Evolutionary conservation across 2,888 invertebrate genomes (phyloP).

Genomic region (Agrotis exclamationis): DNA sequence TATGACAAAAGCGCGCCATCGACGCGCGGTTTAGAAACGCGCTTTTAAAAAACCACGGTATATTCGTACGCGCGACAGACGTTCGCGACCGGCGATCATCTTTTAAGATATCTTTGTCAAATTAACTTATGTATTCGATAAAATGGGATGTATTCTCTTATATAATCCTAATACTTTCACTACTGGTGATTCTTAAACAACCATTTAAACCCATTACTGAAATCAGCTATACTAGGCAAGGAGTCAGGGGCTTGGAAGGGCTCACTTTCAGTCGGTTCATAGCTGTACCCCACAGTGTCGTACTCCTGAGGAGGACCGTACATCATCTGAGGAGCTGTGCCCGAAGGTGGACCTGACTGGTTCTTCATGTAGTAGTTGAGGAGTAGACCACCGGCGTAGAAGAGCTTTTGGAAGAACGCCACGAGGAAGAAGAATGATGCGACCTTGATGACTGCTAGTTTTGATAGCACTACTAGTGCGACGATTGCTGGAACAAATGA

Average conservation of each 20-base stretch:
- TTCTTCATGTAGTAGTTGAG: conserved; percentile 82
- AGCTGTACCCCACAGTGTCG: conserved; percentile 86
- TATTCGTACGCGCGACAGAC: no score
- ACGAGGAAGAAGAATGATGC: conserved; percentile 82
- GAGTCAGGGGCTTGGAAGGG: conserved; percentile 68
- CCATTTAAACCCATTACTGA: conserved; percentile 79
- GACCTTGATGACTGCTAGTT: conserved; percentile 82
- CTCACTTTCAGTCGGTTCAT: conserved; percentile 82
- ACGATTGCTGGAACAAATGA: conserved; percentile 80
- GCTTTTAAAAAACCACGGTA: no score
- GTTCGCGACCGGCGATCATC: no score
- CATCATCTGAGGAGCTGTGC: conserved; percentile 63
- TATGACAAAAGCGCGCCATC: no score
- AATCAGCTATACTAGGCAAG: conserved; percentile 75
- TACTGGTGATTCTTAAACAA: conserved; percentile 71
- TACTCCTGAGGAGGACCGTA: conserved; percentile 84
- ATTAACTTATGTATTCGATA: no score
- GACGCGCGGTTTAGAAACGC: no score
- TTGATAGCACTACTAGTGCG: conserved; percentile 79
- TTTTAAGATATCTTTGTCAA: no score
- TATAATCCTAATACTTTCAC: neutral
- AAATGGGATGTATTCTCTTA: neutral
- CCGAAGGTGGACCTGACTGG: conserved; percentile 60
- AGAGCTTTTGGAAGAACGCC: conserved; percentile 86
- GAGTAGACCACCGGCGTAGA: conserved; percentile 79